Percentiles rank a stretch among this genome's conserved stretches.
Evolutionary conservation across 2,113 vertebrate genomes (phyloP).

Genomic region (Vireo altiloquus): DNA sequence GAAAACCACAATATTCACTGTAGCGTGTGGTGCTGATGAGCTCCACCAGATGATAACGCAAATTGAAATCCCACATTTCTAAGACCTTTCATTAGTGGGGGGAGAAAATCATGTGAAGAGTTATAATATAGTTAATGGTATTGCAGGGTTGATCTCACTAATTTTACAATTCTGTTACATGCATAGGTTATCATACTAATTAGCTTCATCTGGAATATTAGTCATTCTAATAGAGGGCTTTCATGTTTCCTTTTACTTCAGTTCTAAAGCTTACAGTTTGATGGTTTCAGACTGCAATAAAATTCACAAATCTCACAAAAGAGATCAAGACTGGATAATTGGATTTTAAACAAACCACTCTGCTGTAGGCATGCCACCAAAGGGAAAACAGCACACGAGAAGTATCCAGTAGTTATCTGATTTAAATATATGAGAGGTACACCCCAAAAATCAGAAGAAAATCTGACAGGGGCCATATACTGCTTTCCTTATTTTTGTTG

Average conservation of each 20-base stretch:
- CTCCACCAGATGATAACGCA: constrained; percentile 63
- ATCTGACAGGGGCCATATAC: neutral
- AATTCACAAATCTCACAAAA: constrained; percentile 32
- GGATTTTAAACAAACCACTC: constrained; percentile 30
- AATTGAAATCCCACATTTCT: constrained; percentile 78
- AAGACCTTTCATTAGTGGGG: constrained; percentile 69
- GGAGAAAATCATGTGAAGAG: constrained; percentile 68
- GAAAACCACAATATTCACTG: constrained; percentile 76
- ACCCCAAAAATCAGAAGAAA: neutral
- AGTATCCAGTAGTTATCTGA: neutral
- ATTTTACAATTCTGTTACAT: constrained; percentile 68
- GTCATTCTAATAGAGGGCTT: constrained; percentile 59
- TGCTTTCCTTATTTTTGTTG: neutral
- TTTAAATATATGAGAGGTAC: neutral
- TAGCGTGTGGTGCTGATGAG: constrained; percentile 61
- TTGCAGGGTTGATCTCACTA: constrained; percentile 61
- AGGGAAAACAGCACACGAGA: neutral
- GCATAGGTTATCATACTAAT: constrained; percentile 68
- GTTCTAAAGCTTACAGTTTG: constrained; percentile 32
- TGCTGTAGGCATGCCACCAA: neutral
- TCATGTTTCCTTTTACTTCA: constrained; percentile 46
- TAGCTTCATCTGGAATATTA: constrained; percentile 63
- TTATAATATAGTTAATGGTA: constrained; percentile 72
- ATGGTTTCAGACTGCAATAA: constrained; percentile 20
- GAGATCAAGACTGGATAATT: constrained; percentile 2